These are phyloP conservation scores for Trochalopteron elliotii DNA, from an alignment of 2,113 vertebrate species.

Conservation along the genomic window DNA sequence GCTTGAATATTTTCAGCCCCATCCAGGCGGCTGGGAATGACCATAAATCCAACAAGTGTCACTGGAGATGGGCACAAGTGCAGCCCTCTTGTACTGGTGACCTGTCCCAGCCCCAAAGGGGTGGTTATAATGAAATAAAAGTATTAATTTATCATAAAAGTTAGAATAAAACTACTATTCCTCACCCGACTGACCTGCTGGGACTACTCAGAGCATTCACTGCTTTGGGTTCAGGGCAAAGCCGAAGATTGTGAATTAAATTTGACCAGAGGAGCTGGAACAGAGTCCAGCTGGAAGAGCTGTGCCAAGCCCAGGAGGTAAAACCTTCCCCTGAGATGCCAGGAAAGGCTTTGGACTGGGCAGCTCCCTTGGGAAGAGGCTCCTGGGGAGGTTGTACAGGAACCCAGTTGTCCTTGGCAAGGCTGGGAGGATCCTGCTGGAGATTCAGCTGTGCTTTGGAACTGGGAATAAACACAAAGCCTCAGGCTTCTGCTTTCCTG, in stretches of 20 bases:
- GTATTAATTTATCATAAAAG: not conserved
- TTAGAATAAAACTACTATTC: fast-evolving
- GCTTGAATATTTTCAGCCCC: not conserved
- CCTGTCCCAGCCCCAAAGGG: not conserved
- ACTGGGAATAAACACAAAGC: not conserved
- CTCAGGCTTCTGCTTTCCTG: not conserved
- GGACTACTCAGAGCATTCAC: not conserved
- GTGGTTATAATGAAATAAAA: not conserved
- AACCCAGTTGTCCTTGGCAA: not conserved
- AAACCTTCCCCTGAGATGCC: not conserved
- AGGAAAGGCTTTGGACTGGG: not conserved
- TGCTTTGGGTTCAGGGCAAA: not conserved
- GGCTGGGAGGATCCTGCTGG: not conserved
- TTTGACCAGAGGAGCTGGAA: not conserved
- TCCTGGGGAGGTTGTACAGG: not conserved
- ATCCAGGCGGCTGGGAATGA: not conserved
- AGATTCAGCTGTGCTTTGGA: not conserved
- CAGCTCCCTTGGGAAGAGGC: not conserved
- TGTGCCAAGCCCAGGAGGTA: not conserved
- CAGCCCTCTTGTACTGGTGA: not conserved
- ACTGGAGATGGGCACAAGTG: not conserved
- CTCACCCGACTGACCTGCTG: not conserved
- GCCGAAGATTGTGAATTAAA: not conserved
- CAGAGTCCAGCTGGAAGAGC: not conserved
- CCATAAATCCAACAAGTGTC: not conserved